phyloP scores from a whole-genome alignment of 1,140 invertebrate genomes.

The Papilio xuthus region DNA sequence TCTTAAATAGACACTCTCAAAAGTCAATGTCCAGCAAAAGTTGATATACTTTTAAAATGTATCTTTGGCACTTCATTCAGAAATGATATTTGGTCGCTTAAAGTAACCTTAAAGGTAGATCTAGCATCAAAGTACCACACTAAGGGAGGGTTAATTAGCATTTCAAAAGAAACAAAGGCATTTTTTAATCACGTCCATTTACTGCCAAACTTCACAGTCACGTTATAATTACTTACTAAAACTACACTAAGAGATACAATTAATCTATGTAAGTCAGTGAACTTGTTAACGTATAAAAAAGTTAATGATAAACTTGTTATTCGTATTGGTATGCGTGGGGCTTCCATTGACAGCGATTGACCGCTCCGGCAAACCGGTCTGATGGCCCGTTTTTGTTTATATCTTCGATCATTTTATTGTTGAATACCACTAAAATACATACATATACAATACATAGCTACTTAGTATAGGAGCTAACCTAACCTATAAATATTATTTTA shows the following conservation, averaged over 20 bases:
- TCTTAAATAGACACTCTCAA: too few species aligned
- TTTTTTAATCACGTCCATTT: too few species aligned
- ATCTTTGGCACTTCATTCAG: too few species aligned
- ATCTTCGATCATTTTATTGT: conserved; percentile 70
- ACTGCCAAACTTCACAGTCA: too few species aligned
- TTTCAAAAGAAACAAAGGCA: too few species aligned
- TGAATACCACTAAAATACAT: conserved; percentile 47
- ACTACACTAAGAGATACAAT: not conserved
- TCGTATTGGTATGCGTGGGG: conserved; percentile 21
- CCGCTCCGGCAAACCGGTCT: conserved; percentile 52
- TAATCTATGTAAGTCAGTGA: not conserved
- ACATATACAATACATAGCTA: conserved; percentile 60
- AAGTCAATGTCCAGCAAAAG: too few species aligned
- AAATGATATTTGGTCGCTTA: not conserved
- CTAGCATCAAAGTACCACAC: too few species aligned
- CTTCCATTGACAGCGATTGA: conserved; percentile 21
- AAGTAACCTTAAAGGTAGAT: too few species aligned
- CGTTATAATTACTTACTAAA: too few species aligned
- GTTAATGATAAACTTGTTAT: conserved; percentile 6
- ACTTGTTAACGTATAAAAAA: not conserved
- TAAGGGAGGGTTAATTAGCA: too few species aligned
- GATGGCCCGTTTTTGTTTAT: conserved; percentile 67
- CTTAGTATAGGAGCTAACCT: conserved; percentile 50
- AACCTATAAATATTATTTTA: too few species aligned
- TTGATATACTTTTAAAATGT: too few species aligned